These are phyloP conservation scores for Emmelina monodactyla DNA, from an alignment of 2,888 invertebrate species.

Conservation along the genomic window DNA sequence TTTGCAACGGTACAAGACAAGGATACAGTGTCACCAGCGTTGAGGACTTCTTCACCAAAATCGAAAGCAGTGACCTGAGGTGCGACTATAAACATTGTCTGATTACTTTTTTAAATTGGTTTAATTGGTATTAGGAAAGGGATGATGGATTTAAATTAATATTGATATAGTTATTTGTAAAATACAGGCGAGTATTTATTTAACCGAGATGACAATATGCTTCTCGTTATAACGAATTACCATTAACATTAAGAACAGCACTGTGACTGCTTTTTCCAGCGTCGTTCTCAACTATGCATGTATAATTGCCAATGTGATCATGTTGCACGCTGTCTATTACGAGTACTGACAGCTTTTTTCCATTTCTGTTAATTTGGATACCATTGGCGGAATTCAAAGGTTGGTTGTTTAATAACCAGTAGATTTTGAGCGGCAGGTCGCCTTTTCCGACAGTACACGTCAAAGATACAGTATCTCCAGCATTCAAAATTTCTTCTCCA, in stretches of 20 bases:
- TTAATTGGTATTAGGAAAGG: no score
- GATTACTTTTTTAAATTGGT: constrained; percentile 69
- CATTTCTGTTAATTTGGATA: constrained; percentile 59
- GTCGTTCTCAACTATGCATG: constrained; percentile 67
- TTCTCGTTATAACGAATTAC: constrained; percentile 21
- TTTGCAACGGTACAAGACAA: constrained; percentile 70
- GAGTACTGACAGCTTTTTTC: constrained; percentile 67
- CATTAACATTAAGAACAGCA: constrained; percentile 61
- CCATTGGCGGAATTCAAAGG: constrained; percentile 52
- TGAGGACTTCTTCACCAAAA: constrained; percentile 71
- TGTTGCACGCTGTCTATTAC: constrained; percentile 70
- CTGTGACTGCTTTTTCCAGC: constrained; percentile 65
- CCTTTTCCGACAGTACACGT: constrained; percentile 79
- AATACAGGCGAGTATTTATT: constrained; percentile 13
- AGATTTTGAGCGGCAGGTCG: constrained; percentile 78
- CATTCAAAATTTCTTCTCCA: constrained; percentile 72
- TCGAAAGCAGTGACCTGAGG: constrained; percentile 71
- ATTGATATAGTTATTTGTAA: constrained; percentile 48
- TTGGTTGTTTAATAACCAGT: constrained; percentile 70
- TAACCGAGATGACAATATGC: no score
- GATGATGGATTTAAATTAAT: constrained; percentile 79
- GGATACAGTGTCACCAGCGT: constrained; percentile 71
- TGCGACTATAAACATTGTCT: constrained; percentile 47
- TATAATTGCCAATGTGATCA: constrained; percentile 69
- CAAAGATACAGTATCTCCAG: constrained; percentile 73